phyloP scores from a whole-genome alignment of 2,113 vertebrate genomes.

The Aegithalos caudatus region DNA sequence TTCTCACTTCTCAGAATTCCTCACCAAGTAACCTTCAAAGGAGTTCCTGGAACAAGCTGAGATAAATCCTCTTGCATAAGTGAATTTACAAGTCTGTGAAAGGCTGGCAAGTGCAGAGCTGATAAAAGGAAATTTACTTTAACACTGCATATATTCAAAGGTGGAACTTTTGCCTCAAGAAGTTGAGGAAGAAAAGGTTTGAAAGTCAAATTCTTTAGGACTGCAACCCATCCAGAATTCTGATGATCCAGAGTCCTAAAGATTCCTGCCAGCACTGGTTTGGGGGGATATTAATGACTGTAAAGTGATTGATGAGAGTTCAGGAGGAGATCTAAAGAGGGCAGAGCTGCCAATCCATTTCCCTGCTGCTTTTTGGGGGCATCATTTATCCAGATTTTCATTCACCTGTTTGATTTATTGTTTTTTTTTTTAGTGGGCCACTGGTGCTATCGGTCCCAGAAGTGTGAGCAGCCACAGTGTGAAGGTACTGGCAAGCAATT shows the following conservation, averaged over 20 bases:
- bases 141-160: not conserved
- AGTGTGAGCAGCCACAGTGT: not conserved
- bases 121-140: not conserved
- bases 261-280: not conserved
- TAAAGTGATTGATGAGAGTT: not conserved
- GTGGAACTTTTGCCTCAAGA: not conserved
- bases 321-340: not conserved
- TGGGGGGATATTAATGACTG: not conserved
- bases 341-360: not conserved
- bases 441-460: slow-evolving; percentile 62
- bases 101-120: not conserved
- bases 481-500: slow-evolving; percentile 6
- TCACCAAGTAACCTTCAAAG: not conserved
- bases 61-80: not conserved
- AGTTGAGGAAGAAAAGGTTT: not conserved
- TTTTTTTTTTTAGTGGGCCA: not conserved
- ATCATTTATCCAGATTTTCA: not conserved
- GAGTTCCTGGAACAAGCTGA: not conserved
- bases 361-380: not conserved
- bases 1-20: not conserved
- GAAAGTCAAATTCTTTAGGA: not conserved
- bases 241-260: not conserved
- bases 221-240: not conserved
- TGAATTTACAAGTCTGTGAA: not conserved
- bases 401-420: not conserved